Percentiles rank a stretch among this genome's conserved stretches.
phyloP scores from a whole-genome alignment of 64 coral and sea anemone species.

The Acropora yongei region DNA sequence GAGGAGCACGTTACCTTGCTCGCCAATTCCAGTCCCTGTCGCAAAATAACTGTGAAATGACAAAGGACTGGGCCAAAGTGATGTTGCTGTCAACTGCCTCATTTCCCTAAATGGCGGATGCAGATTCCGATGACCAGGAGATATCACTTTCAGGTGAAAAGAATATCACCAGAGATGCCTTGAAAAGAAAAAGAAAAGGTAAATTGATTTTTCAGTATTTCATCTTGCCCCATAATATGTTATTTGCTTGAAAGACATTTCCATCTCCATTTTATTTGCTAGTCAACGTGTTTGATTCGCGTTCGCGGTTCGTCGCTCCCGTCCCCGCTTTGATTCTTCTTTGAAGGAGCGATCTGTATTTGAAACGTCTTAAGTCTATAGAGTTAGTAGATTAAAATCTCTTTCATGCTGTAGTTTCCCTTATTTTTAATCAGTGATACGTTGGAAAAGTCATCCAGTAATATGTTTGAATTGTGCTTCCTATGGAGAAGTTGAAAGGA shows the following conservation, averaged over 20 bases:
- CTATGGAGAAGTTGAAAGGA: too few species aligned
- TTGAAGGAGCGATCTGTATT: not conserved
- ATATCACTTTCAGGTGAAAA: conserved; percentile 19
- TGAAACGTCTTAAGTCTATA: not conserved
- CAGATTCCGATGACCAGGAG: conserved; percentile 41
- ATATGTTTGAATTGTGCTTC: too few species aligned
- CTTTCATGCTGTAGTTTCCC: not conserved
- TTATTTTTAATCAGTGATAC: too few species aligned
- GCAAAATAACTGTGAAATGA: not conserved
- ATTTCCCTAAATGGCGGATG: conserved; percentile 33
- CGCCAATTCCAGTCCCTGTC: not conserved
- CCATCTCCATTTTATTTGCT: not conserved
- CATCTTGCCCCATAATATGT: not conserved
- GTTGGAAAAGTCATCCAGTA: too few species aligned
- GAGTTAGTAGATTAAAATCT: not conserved
- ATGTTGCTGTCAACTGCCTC: conserved; percentile 1
- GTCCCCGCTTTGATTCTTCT: not conserved
- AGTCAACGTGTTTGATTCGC: not conserved
- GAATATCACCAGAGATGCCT: not conserved
- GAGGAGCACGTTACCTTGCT: not conserved
- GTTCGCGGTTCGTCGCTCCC: not conserved
- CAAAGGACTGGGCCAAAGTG: not conserved
- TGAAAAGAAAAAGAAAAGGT: conserved; percentile 38
- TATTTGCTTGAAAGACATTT: not conserved
- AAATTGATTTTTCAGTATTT: not conserved